These are phyloP conservation scores for Drosophila prosaltans DNA, from an alignment of 1,140 invertebrate genomes.

Conservation along the genomic window DNA sequence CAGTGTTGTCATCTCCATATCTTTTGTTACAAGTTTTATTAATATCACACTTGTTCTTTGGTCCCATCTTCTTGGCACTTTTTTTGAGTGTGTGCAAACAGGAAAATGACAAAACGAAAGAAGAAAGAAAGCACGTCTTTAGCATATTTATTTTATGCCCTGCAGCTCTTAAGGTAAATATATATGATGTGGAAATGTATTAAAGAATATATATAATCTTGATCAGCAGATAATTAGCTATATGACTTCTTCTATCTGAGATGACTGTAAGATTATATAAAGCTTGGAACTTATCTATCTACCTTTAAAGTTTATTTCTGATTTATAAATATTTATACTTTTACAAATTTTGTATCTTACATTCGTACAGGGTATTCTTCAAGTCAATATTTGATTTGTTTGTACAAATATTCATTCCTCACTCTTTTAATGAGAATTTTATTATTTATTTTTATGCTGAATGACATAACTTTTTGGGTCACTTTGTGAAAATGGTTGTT, in stretches of 20 bases:
- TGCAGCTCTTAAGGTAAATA: not conserved
- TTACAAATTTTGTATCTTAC: no score
- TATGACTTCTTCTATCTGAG: no score
- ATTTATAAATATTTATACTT: no score
- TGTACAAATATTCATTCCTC: not conserved
- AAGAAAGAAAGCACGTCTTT: not conserved
- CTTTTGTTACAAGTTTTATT: slow-evolving; percentile 53
- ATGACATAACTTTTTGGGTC: slow-evolving; percentile 54
- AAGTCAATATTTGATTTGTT: not conserved
- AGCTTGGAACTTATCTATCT: no score
- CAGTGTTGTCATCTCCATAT: slow-evolving; percentile 13
- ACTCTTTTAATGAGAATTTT: slow-evolving; percentile 56
- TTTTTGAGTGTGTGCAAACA: slow-evolving; percentile 8
- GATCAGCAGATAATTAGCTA: no score
- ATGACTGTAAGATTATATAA: no score
- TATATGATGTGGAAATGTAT: not conserved
- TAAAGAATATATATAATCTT: not conserved
- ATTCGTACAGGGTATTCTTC: slow-evolving; percentile 24
- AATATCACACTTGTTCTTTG: slow-evolving; percentile 76
- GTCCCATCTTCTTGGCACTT: slow-evolving; percentile 12
- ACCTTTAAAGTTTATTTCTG: no score
- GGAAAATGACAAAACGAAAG: not conserved
- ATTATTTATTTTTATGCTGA: slow-evolving; percentile 65
- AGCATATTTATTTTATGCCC: slow-evolving; percentile 1
- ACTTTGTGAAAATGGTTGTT: slow-evolving; percentile 71